A percentile compares a stretch with the other conserved stretches of the same genome.
phyloP scores from a whole-genome alignment of 1,140 invertebrate genomes.

The Drosophila eugracilis region DNA sequence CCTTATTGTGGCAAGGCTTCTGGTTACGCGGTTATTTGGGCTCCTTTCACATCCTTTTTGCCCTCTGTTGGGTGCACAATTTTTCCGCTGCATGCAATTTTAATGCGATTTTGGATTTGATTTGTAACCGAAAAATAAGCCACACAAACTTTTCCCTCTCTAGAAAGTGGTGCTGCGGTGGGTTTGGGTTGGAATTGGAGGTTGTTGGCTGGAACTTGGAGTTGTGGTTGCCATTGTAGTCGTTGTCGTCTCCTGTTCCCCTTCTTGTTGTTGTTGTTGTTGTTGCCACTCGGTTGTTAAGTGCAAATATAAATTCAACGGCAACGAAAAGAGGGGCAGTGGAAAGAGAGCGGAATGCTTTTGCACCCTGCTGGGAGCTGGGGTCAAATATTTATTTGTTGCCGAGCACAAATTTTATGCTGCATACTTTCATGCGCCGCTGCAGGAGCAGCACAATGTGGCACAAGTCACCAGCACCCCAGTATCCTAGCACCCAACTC shows the following conservation, averaged over 20 bases:
- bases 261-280: no score
- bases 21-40: constrained; percentile 59
- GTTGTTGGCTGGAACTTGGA: constrained; percentile 10
- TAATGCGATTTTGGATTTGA: constrained; percentile 82
- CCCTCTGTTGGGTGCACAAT: constrained; percentile 41
- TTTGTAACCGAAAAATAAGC: constrained; percentile 82
- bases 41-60: constrained; percentile 39
- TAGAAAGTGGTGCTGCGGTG: constrained; percentile 51
- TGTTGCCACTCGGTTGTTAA: constrained; percentile 75
- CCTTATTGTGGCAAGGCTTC: constrained; percentile 49
- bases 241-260: constrained; percentile 29
- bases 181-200: not conserved
- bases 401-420: constrained; percentile 71
- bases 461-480: constrained; percentile 21
- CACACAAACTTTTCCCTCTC: constrained; percentile 68
- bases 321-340: constrained; percentile 9
- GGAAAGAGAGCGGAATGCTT: constrained; percentile 9
- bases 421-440: constrained; percentile 78
- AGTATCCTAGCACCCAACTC: not conserved
- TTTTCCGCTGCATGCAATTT: constrained; percentile 77
- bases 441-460: constrained; percentile 61
- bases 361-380: constrained; percentile 11
- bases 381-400: constrained; percentile 80
- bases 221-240: constrained; percentile 45
- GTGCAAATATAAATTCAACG: constrained; percentile 80